Percentiles rank a stretch among this genome's conserved stretches.
phyloP scores from a whole-genome alignment of 2,797 vertebrate species.

The Naso thynnoides region DNA sequence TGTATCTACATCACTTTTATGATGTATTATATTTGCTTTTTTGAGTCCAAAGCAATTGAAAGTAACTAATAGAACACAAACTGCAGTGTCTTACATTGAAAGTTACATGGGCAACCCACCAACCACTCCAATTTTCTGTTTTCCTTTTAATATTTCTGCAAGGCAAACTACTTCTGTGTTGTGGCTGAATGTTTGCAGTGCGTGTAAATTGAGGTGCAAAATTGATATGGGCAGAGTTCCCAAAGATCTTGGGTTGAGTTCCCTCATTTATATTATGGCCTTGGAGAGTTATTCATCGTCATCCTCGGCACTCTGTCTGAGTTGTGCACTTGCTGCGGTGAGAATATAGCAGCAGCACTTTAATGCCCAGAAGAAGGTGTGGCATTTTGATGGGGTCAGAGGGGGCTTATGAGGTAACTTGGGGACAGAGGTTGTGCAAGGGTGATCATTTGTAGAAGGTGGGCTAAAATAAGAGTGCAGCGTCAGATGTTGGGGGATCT shows the following conservation, averaged over 20 bases:
- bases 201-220: neutral
- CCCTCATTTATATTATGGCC: neutral
- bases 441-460: slow-evolving; percentile 38
- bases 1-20: no score
- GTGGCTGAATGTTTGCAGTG: neutral
- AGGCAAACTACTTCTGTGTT: neutral
- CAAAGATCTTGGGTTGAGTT: neutral
- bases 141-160: neutral
- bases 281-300: neutral
- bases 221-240: neutral
- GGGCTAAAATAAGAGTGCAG: slow-evolving; percentile 54
- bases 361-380: slow-evolving; percentile 9
- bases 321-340: no score
- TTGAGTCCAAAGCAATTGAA: neutral
- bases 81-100: neutral
- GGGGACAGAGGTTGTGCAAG: slow-evolving; percentile 23
- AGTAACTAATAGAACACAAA: neutral
- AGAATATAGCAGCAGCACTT: slow-evolving; percentile 22
- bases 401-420: slow-evolving; percentile 26
- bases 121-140: neutral
- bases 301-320: neutral
- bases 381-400: slow-evolving; percentile 29
- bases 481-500: slow-evolving; percentile 68
- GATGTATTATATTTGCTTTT: no score
- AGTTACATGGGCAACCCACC: neutral